Base-by-base conservation (phyloP, 2,797 vertebrate species). In the Spinus pinus region DNA sequence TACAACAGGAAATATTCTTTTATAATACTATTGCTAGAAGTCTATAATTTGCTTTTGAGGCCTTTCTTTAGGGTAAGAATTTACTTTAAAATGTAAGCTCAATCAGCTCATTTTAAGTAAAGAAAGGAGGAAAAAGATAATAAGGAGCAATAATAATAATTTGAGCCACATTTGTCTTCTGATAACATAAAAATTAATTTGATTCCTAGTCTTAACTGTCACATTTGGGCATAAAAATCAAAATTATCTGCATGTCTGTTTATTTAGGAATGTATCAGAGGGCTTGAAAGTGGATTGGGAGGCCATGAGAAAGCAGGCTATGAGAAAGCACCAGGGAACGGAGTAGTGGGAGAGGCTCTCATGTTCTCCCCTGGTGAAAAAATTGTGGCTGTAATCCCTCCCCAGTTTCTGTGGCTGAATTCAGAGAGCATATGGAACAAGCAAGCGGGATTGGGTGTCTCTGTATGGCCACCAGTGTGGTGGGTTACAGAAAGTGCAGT, bases 31-130 rank as follows among this genome's bases (percentile, higher is more conserved):
- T 90, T 93, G 81, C 90, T 95, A 88, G 27, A 72, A 84, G 21
- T 92, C 73, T 96, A 79, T 71, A 91, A 94, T 73, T 93, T 60
- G 7, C 27, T 83, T 86, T 71, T 46, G 21, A 86, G 47, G 30
- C 51, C 65, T 95, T 86, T 30, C 75, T 94, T 75, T 64, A 42
- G 12, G 67, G 24, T 88, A 46, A 94, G 44, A 87, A 81, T 61
- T 82, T 6, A 51, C 28, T 90, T 62, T 86, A 79, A 94, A 97
- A 94, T 92, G 24, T 82, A 66, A 93, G 50, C 64, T 91, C 73
- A 93, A 91, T 90, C 58, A 70, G n/a, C 54, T 92, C 24, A 17
- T 92, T 97, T 95, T 66, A 85, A 88, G 58, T 85, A 86, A 57
- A 80, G 28, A 8, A 77, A 61, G 20, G 13, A n/a, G 11, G 16